Base-by-base conservation (phyloP, 2,113 vertebrate species). In the Trichechus manatus region DNA sequence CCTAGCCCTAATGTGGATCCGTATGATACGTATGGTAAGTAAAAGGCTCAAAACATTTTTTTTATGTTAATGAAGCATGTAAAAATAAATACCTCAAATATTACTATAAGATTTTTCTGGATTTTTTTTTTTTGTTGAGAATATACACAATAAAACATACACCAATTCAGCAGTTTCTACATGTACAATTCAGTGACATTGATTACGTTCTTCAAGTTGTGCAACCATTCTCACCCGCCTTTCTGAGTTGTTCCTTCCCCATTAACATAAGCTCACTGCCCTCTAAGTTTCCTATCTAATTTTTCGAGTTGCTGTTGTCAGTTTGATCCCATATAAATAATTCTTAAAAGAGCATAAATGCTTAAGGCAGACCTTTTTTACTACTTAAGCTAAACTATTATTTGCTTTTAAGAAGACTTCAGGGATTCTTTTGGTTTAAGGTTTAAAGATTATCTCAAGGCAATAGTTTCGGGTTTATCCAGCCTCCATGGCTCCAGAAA, bases 1-100 rank as follows among this genome's bases (percentile, higher is more conserved):
- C 99, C 99, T 95, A 99, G 99, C 97, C 99, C 99, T 68, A 99
- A 98, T 2, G 99, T 99, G 77, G 99, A 99, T 98, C 99, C 99
- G 6, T 99, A 99, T 97, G 99, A 99, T 97, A 99, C 99, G 84
- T 99, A 99, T 84, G 99, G 99, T 99, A 98, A 97, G 98, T 90
- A 88, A 85, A 91, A 91, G 14, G n/a, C 33, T 89, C 53, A 77
- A 50, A 91, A 56, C 25, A 1, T 23, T 93, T 59, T 93, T 89
- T 74, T 86, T 33, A 53, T 72, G 33, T 68, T 47, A 91, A 31
- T 89, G 31, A 27, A 47, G 9, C 50, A 87, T 39, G 72, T 14
- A 92, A 50, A 95, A 92, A 53, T 92, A 77, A 86, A 68, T 39
- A 64, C 11, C 14, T 92, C 6, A 75, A 23, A 42, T 92, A 68